phyloP scores from a whole-genome alignment of 2,888 invertebrate genomes.

The Unio pictorum region DNA sequence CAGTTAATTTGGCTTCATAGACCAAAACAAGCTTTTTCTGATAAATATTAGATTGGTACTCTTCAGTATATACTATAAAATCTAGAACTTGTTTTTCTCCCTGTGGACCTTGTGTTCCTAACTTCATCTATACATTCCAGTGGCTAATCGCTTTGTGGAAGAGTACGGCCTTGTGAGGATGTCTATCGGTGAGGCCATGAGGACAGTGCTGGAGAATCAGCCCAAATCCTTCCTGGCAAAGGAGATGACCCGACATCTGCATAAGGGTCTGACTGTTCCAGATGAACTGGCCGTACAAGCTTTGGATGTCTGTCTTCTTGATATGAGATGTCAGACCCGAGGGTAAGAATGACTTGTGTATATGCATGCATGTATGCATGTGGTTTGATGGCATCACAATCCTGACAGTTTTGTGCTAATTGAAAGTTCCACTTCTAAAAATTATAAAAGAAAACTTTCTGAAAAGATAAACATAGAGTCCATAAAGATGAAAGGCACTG shows the following conservation, averaged over 20 bases:
- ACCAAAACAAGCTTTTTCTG: too few relatives aligned
- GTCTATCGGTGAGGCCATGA: conserved; percentile 70
- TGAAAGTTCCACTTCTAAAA: too few relatives aligned
- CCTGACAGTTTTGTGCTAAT: too few relatives aligned
- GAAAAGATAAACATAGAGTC: too few relatives aligned
- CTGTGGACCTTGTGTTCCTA: neutral
- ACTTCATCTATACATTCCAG: conserved; percentile 35
- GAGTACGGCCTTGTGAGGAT: conserved; percentile 69
- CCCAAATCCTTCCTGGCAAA: conserved; percentile 62
- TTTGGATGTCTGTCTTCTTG: conserved; percentile 66
- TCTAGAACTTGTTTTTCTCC: too few relatives aligned
- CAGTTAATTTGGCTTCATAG: too few relatives aligned
- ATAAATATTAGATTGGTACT: too few relatives aligned
- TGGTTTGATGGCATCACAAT: too few relatives aligned
- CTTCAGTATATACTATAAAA: too few relatives aligned
- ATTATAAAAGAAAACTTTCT: too few relatives aligned
- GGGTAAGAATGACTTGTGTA: conserved; percentile 55
- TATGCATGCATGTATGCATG: too few relatives aligned
- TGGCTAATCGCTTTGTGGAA: conserved; percentile 69
- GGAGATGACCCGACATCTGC: conserved; percentile 58
- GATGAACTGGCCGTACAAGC: conserved; percentile 69
- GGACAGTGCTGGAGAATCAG: conserved; percentile 61
- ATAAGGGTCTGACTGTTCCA: conserved; percentile 64
- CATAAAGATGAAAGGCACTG: too few relatives aligned
- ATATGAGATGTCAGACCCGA: conserved; percentile 68